Percentiles rank a stretch among this genome's conserved stretches.
These are phyloP conservation scores for Podarcis muralis DNA, from an alignment of 2,113 vertebrate species.

Conservation along the genomic window DNA sequence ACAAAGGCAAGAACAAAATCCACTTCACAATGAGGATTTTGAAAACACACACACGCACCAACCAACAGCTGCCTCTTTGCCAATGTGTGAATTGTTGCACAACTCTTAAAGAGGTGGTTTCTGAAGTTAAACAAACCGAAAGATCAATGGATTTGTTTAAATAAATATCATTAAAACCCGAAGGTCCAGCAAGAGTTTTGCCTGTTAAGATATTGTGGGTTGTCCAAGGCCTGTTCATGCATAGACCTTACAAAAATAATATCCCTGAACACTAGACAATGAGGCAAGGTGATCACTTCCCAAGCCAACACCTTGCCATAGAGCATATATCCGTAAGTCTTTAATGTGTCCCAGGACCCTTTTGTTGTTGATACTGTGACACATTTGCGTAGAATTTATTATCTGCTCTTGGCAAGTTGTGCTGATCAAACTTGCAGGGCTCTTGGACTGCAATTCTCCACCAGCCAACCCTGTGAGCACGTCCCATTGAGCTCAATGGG, in stretches of 20 bases:
- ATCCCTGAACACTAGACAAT: not conserved
- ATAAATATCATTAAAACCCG: not conserved
- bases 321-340: not conserved
- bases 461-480: not conserved
- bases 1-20: not conserved
- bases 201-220: not conserved
- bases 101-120: fast-evolving
- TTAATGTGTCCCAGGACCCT: not conserved
- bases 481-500: not conserved
- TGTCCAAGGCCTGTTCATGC: not conserved
- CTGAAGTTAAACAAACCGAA: slow-evolving; percentile 24
- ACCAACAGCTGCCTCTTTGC: not conserved
- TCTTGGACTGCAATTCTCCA: not conserved
- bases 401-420: not conserved
- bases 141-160: not conserved
- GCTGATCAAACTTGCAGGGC: not conserved
- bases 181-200: not conserved
- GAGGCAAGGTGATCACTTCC: no score
- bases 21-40: fast-evolving
- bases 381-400: not conserved
- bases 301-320: no score
- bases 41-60: not conserved
- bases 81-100: fast-evolving
- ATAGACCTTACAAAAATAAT: not conserved
- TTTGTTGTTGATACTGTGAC: not conserved